Evolutionary conservation across 2,797 vertebrate species (phyloP), one percentile per base, ranked within the genome.

Genomic region (Phalanger gymnotis): DNA sequence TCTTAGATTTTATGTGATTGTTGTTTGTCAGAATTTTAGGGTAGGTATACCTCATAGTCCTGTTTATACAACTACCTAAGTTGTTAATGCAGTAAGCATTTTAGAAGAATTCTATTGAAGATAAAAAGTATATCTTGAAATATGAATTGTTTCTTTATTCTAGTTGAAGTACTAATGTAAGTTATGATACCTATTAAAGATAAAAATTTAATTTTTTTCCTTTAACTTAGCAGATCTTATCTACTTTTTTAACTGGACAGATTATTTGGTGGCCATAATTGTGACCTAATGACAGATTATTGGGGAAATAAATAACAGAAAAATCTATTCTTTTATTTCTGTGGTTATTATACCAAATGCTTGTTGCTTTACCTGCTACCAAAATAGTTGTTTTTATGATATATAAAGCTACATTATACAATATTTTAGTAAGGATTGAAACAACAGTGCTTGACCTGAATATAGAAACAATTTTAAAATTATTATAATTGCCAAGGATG

Each of bases 1-100:
- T 96, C 95, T 92, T 95, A 73, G 91, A n/a, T 94, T 96, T 97
- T 96, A 91, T 94, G 25, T 93, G 61, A 10, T 90, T 92, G 52
- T 96, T 95, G 51, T 54, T 96, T 94, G 52, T 3, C 31, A 94
- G 2, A 16, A 56, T 96, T 27, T 94, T 54, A 95, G 9, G 90
- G 47, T 92, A 93, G 94, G 5, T 92, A 91, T 54, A 92, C 94
- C 30, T 94, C 92, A 73, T 5, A 30, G 19, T 93, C 30, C 92
- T 94, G 13, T 95, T 97, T 54, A 95, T 97, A 66, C 96, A 81
- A 92, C 7, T 94, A 92, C n/a, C 54, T 92, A 90, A 94, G 27
- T 90, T 92, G 5, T 94, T 95, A 47, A 81, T 81, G 87, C 28
- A 47, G 92, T 93, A 53, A 92, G 19, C 57, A 52, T 93, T 89